phyloP scores from a whole-genome alignment of 2,888 invertebrate species.

The Pyrochroa serraticornis region DNA sequence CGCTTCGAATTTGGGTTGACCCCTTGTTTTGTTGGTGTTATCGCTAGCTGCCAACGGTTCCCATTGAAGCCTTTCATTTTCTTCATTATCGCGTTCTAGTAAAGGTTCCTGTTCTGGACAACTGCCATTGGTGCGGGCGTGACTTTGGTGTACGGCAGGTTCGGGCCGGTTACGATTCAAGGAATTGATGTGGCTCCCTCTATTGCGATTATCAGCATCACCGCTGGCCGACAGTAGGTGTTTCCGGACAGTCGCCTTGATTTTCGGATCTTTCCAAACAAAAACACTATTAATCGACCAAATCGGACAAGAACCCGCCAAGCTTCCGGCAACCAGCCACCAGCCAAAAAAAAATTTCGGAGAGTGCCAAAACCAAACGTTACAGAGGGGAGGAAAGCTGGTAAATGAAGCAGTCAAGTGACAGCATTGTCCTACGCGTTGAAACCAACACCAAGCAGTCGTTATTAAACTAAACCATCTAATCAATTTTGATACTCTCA shows the following conservation, averaged over 20 bases:
- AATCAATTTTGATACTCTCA: too few species aligned
- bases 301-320: not conserved
- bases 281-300: too few species aligned
- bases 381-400: too few species aligned
- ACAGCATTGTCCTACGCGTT: too few species aligned
- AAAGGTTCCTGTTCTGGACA: constrained; percentile 60
- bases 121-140: constrained; percentile 61
- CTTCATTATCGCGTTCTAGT: constrained; percentile 51
- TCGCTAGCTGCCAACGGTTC: constrained; percentile 60
- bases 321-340: too few species aligned
- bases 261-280: constrained; percentile 74
- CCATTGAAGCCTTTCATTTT: constrained; percentile 62
- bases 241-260: constrained; percentile 80
- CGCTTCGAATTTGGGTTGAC: constrained; percentile 77
- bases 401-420: too few species aligned
- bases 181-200: constrained; percentile 30
- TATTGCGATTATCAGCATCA: constrained; percentile 30
- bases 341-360: not conserved
- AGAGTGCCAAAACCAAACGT: too few species aligned
- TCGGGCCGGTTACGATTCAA: constrained; percentile 49
- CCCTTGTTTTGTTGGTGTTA: constrained; percentile 31
- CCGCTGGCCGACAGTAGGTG: constrained; percentile 67
- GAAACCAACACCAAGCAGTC: too few species aligned
- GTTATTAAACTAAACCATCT: too few species aligned
- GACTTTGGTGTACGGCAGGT: constrained; percentile 53